Conservation (phyloP, 35 echinoderm and acorn worm species). For the Amphiura filiformis region DNA sequence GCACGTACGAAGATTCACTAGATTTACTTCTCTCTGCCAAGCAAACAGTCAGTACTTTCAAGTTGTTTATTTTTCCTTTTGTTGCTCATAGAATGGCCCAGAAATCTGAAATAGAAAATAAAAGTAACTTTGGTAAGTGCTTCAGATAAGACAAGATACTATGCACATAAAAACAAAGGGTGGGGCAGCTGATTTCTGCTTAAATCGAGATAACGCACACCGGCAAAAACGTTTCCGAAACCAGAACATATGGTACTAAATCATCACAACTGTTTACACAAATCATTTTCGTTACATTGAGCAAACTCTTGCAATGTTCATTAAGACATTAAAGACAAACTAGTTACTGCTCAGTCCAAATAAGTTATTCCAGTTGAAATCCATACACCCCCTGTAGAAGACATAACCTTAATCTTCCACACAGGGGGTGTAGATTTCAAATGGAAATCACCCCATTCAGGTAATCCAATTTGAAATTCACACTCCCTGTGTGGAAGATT, state of each 20-base stretch:
- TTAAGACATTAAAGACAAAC: no score
- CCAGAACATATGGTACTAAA: background rate
- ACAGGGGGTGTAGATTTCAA: no score
- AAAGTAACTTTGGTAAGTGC: background rate
- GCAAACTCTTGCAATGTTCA: background rate
- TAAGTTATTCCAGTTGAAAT: no score
- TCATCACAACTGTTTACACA: background rate
- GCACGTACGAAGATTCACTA: background rate
- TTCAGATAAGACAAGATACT: background rate
- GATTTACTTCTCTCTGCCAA: no score
- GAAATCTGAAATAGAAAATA: conserved; percentile 7
- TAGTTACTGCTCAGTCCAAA: no score
- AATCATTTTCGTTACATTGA: background rate
- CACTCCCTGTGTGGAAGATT: no score
- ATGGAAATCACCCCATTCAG: no score
- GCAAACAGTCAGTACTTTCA: background rate
- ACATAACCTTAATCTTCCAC: no score
- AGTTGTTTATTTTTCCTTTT: background rate
- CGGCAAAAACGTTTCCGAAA: background rate
- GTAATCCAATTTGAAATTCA: no score
- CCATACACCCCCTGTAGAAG: no score
- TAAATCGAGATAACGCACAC: background rate
- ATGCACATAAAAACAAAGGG: background rate
- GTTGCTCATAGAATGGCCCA: background rate
- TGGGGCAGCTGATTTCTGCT: background rate